Conservation (phyloP, 2,113 vertebrate genomes). For the Stercorarius parasiticus region DNA sequence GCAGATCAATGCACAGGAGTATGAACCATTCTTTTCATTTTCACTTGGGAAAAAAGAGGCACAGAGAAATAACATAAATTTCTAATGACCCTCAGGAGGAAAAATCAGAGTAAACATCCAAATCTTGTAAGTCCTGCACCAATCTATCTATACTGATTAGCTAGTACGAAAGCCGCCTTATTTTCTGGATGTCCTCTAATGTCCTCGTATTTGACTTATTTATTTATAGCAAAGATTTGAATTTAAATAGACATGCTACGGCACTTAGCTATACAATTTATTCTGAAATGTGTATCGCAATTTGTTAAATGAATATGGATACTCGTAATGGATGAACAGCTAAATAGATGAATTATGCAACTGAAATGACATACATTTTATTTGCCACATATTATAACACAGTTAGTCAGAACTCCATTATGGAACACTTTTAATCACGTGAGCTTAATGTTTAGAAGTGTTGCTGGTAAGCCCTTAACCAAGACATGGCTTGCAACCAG, state of each 20-base stretch:
- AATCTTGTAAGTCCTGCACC: not conserved
- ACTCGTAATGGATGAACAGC: not conserved
- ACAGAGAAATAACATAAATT: not conserved
- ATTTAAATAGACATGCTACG: not conserved
- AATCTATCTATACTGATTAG: not conserved
- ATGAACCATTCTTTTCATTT: not conserved
- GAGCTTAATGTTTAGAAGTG: not conserved
- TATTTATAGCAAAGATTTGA: not conserved
- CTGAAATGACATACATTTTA: not conserved
- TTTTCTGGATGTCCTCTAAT: not conserved
- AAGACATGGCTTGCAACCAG: not conserved
- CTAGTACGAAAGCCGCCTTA: not conserved
- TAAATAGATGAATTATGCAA: not conserved
- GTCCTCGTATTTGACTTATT: not conserved
- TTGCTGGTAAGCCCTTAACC: not conserved
- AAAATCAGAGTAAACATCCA: not conserved
- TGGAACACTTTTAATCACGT: not conserved
- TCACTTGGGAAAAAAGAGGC: not conserved
- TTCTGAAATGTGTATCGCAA: not conserved
- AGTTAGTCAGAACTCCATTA: not conserved
- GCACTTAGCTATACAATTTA: constrained; percentile 5
- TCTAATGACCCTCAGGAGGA: not conserved
- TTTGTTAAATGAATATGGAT: constrained; percentile 25
- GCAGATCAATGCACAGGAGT: not conserved
- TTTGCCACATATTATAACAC: not conserved